Conservation (phyloP, 2,797 vertebrate species). For the Champsocephalus esox region DNA sequence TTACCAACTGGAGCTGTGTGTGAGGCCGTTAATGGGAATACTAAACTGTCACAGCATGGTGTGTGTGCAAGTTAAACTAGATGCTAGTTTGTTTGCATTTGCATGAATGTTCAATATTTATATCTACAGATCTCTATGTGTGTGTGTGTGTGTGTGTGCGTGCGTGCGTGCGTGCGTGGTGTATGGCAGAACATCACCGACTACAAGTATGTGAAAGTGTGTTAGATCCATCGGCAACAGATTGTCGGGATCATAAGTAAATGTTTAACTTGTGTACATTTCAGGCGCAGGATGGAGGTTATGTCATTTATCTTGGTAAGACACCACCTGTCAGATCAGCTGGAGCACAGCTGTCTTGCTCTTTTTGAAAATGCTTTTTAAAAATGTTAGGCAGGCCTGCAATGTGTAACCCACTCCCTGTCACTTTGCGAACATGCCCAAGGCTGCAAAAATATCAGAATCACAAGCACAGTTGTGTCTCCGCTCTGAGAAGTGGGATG, state of each 20-base stretch:
- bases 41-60: slow-evolving; percentile 47
- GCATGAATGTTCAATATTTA: slow-evolving; percentile 2
- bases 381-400: slow-evolving; percentile 20
- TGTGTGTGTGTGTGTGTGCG: slow-evolving; percentile 20
- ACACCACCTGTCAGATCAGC: slow-evolving; percentile 24
- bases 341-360: slow-evolving; percentile 32
- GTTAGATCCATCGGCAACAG: slow-evolving; percentile 36
- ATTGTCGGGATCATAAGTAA: slow-evolving; percentile 33
- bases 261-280: slow-evolving; percentile 24
- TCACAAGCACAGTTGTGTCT: slow-evolving; percentile 22
- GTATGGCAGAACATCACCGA: slow-evolving; percentile 37
- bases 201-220: slow-evolving; percentile 23
- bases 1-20: slow-evolving; percentile 52
- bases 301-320: slow-evolving; percentile 17
- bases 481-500: slow-evolving; percentile 8
- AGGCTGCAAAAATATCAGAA: slow-evolving; percentile 45
- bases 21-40: slow-evolving; percentile 40
- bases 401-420: slow-evolving; percentile 41
- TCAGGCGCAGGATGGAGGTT: slow-evolving; percentile 33
- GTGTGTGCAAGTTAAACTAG: slow-evolving; percentile 23
- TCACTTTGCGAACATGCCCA: slow-evolving; percentile 49
- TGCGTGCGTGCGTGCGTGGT: slow-evolving; percentile 18
- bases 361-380: slow-evolving; percentile 6
- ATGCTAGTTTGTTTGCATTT: slow-evolving; percentile 29
- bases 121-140: slow-evolving; percentile 3